These are phyloP conservation scores for Palythoa grandiflora DNA, from an alignment of 92 coral and sea anemone species.

Conservation along the genomic window DNA sequence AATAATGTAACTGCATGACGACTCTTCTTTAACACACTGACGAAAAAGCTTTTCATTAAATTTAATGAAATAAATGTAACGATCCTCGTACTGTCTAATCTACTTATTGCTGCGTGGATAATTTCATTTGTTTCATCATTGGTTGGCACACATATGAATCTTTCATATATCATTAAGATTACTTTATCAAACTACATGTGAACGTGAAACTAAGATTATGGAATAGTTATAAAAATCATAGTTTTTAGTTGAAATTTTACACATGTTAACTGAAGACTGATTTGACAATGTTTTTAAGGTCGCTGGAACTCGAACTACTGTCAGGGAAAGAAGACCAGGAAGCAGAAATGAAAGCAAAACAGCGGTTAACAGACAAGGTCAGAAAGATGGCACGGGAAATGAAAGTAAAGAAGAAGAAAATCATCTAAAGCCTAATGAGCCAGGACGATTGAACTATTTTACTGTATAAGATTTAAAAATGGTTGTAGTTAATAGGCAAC, in stretches of 20 bases:
- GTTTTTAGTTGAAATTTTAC: constrained; percentile 16
- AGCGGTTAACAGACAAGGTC: constrained; percentile 56
- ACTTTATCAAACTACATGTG: constrained; percentile 41
- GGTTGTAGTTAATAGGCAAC: background rate
- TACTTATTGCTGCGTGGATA: constrained; percentile 40
- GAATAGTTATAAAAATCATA: constrained; percentile 13
- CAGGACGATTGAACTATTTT: background rate
- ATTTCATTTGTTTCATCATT: constrained; percentile 27
- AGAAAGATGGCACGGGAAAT: constrained; percentile 53
- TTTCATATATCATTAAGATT: constrained; percentile 31
- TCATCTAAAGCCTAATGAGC: constrained; percentile 23
- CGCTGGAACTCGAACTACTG: constrained; percentile 43
- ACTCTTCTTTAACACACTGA: constrained; percentile 1
- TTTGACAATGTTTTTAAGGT: constrained; percentile 18
- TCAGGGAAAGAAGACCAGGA: constrained; percentile 50
- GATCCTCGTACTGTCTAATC: constrained; percentile 44
- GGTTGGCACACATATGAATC: constrained; percentile 1
- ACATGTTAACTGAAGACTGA: constrained; percentile 6
- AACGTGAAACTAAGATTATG: constrained; percentile 24
- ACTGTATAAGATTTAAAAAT: background rate
- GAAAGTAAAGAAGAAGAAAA: constrained; percentile 40
- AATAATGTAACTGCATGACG: background rate
- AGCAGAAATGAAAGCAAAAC: constrained; percentile 45
- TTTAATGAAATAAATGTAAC: constrained; percentile 29
- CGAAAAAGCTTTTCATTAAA: constrained; percentile 11